Evolutionary conservation across 2,113 vertebrate genomes (phyloP), one percentile per base, ranked within the genome.

Genomic region (Calidris pugnax): DNA sequence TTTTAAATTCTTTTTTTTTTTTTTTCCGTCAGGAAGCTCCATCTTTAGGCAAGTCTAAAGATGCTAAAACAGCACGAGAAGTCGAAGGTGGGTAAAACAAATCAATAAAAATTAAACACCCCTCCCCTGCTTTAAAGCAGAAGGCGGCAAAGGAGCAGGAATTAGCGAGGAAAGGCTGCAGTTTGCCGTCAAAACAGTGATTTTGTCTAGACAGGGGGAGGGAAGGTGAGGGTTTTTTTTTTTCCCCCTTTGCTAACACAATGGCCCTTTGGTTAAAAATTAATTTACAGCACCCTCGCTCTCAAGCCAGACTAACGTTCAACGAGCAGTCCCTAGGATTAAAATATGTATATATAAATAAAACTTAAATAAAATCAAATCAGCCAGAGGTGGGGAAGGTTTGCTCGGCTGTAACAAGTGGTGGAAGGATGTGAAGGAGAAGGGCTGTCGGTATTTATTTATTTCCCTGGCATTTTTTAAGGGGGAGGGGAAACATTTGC

Each of bases 391-490:
- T 50, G 64, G 26, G 57, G 9, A 37, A 62, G 88, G n/a, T 45
- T 85, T 23, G 16, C 57, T 33, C 5, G 33, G 62, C 87, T 79
- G 60, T 97, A 96, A 97, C 95, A 97, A 96, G 93, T 95, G 93
- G 90, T 53, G 51, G 66, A 37, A 76, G 24, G 82, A 79, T 80
- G 60, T 21, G 12, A 4, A 33, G 41, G 23, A n/a, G n/a, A n/a
- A n/a, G n/a, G n/a, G n/a, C 74, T 50, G 45, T 72, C 9, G 30
- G 19, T 17, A 45, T 59, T 47, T 73, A 35, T 67, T 47, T 6
- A 14, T 83, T 83, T 75, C 67, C 51, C 28, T 30, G 37, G 10
- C 6, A 6, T 60, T 78, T 72, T 63, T 24, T n/a, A 23, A 64
- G 28, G 32, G 67, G 41, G 51, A 59, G 28, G 80, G 63, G 33